Percentiles rank a stretch among this genome's conserved stretches.
Evolutionary conservation across 2,797 vertebrate species (phyloP).

Genomic region (Lagodon rhomboides): DNA sequence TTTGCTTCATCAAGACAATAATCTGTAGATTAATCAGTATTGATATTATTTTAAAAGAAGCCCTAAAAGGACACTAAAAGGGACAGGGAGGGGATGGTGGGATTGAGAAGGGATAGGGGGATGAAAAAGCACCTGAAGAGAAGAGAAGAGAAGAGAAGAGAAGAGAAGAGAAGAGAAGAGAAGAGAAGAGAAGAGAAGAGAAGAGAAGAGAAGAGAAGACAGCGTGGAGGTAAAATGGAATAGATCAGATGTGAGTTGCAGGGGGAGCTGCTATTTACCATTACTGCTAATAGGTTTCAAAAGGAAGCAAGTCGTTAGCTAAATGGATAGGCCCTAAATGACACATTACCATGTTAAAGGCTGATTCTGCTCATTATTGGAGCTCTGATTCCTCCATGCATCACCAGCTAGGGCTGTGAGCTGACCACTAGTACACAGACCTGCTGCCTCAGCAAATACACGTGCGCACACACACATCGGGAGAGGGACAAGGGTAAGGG

Average conservation of each 20-base stretch:
- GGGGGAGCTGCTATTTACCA: conserved; percentile 74
- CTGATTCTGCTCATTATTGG: conserved; percentile 80
- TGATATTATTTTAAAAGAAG: too few relatives aligned
- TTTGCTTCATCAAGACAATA: background rate
- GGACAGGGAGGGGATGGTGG: background rate
- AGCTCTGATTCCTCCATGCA: conserved; percentile 76
- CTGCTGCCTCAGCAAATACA: conserved; percentile 75
- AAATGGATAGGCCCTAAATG: conserved; percentile 82
- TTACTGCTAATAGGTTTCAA: conserved; percentile 82
- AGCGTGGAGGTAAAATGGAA: conserved; percentile 23
- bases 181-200: conserved; percentile 2
- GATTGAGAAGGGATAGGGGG: conserved; percentile 3
- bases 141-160: background rate
- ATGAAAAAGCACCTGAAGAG: background rate
- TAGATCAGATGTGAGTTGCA: conserved; percentile 64
- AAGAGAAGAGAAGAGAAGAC: conserved; percentile 5
- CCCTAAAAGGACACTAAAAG: background rate
- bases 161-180: background rate
- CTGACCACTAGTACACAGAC: conserved; percentile 55
- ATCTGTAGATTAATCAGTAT: background rate
- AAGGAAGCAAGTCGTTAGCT: conserved; percentile 80
- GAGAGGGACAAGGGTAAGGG: conserved; percentile 6
- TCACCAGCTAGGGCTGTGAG: conserved; percentile 66
- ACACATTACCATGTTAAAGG: conserved; percentile 83
- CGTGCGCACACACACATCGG: conserved; percentile 3